Percentiles rank a stretch among this genome's conserved stretches.
phyloP scores from a whole-genome alignment of 64 coral and sea anemone species.

The Acropora tenuis region DNA sequence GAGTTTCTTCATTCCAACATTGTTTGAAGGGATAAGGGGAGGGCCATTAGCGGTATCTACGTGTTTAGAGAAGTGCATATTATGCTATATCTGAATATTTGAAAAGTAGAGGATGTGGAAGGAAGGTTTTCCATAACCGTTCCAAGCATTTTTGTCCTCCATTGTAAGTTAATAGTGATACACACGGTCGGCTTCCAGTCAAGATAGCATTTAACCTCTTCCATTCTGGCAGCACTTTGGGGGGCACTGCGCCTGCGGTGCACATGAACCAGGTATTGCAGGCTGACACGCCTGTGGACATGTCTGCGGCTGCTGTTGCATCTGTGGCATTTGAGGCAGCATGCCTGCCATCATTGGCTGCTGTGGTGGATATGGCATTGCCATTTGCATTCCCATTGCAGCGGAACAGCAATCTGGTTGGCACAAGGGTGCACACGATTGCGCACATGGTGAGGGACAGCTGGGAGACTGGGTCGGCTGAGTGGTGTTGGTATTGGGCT shows the following conservation, averaged over 20 bases:
- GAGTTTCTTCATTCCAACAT: too few species aligned
- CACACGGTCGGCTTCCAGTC: neutral
- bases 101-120: too few species aligned
- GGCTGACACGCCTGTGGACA: constrained; percentile 40
- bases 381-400: constrained; percentile 44
- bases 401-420: constrained; percentile 53
- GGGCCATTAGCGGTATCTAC: too few species aligned
- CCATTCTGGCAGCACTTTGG: constrained; percentile 17
- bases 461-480: constrained; percentile 42
- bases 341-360: constrained; percentile 43
- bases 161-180: neutral
- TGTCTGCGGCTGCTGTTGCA: constrained; percentile 30
- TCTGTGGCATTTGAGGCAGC: constrained; percentile 11
- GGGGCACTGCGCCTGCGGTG: constrained; percentile 38
- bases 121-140: too few species aligned
- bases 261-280: constrained; percentile 17
- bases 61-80: too few species aligned
- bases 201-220: neutral
- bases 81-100: too few species aligned
- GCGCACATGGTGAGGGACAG: constrained; percentile 65
- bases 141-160: too few species aligned
- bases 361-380: constrained; percentile 11
- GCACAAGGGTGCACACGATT: constrained; percentile 55
- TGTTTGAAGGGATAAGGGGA: too few species aligned
- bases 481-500: constrained; percentile 28